Evolutionary conservation across 2,888 invertebrate genomes (phyloP).

Genomic region (Tenthredo amoena): DNA sequence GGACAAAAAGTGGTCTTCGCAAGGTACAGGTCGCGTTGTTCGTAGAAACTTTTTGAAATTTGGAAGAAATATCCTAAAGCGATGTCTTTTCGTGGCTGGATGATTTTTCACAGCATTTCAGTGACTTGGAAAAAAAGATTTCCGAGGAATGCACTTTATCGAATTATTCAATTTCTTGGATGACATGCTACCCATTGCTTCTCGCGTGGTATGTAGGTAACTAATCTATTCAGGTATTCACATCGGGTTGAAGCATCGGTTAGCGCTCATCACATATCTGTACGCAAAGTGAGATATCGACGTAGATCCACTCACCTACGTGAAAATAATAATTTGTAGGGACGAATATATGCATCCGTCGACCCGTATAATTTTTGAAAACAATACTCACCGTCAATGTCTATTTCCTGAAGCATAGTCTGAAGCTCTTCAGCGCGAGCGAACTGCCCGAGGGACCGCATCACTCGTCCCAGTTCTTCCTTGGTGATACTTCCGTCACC

Average conservation of each 20-base stretch:
- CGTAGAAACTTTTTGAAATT: no score
- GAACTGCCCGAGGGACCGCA: constrained; percentile 92
- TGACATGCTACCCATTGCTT: no score
- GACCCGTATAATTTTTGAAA: constrained; percentile 12
- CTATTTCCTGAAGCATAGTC: constrained; percentile 92
- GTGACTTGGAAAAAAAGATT: not conserved
- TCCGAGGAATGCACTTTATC: not conserved
- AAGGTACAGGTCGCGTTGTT: no score
- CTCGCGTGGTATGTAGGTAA: no score
- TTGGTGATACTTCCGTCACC: constrained; percentile 94
- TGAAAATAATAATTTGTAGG: not conserved
- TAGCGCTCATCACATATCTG: not conserved
- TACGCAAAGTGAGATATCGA: not conserved
- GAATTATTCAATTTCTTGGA: not conserved
- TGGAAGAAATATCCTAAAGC: no score
- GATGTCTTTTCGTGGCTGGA: no score
- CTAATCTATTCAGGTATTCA: not conserved
- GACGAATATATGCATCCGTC: not conserved
- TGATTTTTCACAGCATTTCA: no score
- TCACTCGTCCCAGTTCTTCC: constrained; percentile 91
- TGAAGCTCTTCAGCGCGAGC: constrained; percentile 92
- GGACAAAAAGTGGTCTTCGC: no score
- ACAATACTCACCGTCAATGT: constrained; percentile 84
- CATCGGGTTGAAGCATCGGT: not conserved
- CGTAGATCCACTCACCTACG: not conserved